Base-by-base conservation (phyloP, 23 tunicate genomes). In the Halocynthia roretzi region DNA sequence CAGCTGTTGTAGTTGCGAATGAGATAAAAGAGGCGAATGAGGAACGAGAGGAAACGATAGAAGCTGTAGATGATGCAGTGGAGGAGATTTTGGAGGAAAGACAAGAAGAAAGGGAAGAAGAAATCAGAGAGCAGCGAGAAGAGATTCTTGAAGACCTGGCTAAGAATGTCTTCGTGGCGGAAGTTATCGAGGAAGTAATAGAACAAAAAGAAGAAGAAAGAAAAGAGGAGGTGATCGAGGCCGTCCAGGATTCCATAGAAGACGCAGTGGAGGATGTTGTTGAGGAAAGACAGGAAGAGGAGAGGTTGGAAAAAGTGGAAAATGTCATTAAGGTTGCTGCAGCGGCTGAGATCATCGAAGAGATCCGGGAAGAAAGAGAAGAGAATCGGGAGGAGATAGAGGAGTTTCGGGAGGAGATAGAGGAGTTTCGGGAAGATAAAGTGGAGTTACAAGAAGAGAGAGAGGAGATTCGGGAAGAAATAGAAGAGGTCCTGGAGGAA, bases 141-240 rank as follows among this genome's bases (percentile, higher is more conserved):
- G 56, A 48, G 14, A n/a, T 14, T 8, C 78, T 44, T 23, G 76
- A 53, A 23, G 86, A 73, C 21, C 69, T 60, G 40, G 80, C 65
- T 21, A 84, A 76, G 52, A 71, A 62, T 48, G 84, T 62, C 55
- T 77, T 83, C 8, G 84, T 56, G 8, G 87, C 80, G 10, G 90
- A 80, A 55, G 68, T 14, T 61, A 52, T 72, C 10, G 61, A 55
- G 10, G 83, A 85, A 71, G 78, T 40, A 6, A 71, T 70, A 51
- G 70, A 71, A 80, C 75, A 72, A 72, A 67, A 54, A 51, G 40
- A 52, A 7, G 90, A 85, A 51, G 70, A 74, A 50, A 31, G 23
- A 5, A 74, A 53, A 56, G 78, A 74, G 56, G 78, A 74, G 20
- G 10, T 50, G 12, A 12, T 51, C 9, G 81, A 76, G 44, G 82